These are phyloP conservation scores for Limenitis camilla DNA, from an alignment of 2,888 invertebrate species.

Conservation along the genomic window DNA sequence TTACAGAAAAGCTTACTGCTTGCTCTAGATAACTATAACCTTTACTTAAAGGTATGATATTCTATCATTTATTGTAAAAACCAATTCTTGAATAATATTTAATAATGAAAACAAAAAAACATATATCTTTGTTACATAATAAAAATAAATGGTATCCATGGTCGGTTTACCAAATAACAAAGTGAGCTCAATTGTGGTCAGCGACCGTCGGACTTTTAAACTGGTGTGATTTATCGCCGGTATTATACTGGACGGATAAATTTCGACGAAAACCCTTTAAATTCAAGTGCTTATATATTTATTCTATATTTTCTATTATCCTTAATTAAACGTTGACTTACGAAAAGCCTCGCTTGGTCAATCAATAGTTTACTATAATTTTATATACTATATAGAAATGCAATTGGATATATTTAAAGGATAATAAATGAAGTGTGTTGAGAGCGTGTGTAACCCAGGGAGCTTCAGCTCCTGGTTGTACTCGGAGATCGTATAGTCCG, in stretches of 20 bases:
- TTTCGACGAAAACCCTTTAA: not conserved
- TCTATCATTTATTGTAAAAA: not conserved
- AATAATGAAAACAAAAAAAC: not conserved
- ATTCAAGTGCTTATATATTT: not conserved
- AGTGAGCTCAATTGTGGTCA: not conserved
- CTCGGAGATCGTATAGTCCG: no score
- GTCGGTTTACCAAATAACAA: not conserved
- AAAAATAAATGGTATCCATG: not conserved
- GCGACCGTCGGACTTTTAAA: conserved; percentile 6
- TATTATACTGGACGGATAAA: conserved; percentile 5
- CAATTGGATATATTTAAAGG: no score
- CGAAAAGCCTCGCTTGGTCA: no score
- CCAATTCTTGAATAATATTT: not conserved
- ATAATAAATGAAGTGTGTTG: no score
- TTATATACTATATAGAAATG: no score
- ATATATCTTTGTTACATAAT: not conserved
- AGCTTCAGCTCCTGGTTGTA: no score
- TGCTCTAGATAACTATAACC: not conserved
- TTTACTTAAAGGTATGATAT: not conserved
- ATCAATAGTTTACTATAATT: no score
- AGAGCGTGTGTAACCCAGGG: no score
- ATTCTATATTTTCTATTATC: not conserved
- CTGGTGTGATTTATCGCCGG: conserved; percentile 6
- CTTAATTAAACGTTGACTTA: not conserved
- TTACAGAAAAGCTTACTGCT: not conserved